Conservation (phyloP, 2,888 invertebrate species). For the Malacosoma neustria region DNA sequence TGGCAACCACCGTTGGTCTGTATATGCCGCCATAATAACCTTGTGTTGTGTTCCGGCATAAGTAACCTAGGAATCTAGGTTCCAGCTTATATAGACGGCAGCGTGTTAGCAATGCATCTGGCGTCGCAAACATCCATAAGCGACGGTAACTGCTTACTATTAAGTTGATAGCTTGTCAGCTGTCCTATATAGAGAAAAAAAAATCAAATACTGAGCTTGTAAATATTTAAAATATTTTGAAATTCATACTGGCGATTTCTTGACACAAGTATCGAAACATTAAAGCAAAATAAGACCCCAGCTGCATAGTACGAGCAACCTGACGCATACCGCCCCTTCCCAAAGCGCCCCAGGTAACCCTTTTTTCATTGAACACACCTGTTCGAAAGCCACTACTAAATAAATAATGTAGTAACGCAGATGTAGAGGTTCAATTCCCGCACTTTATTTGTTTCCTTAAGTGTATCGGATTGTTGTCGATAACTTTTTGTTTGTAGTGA, state of each 20-base stretch:
- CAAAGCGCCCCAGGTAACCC: conserved; percentile 22
- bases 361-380: conserved; percentile 50
- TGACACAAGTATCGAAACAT: no score
- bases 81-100: no score
- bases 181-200: neutral
- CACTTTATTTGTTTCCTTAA: neutral
- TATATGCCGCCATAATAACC: no score
- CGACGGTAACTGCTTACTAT: neutral
- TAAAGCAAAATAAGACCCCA: no score
- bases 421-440: neutral
- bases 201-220: no score
- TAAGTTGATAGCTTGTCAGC: neutral
- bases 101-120: no score
- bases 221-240: no score
- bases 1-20: no score
- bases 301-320: conserved; percentile 9
- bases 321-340: conserved; percentile 9
- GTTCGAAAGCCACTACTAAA: conserved; percentile 22
- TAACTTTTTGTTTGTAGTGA: neutral
- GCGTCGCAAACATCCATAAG: no score
- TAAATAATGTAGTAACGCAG: conserved; percentile 33
- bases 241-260: no score
- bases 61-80: no score
- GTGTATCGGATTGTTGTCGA: neutral
- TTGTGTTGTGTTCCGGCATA: no score